A percentile compares a stretch with the other conserved stretches of the same genome.
phyloP scores from a whole-genome alignment of 2,888 invertebrate genomes.

The Laspeyria flexula region DNA sequence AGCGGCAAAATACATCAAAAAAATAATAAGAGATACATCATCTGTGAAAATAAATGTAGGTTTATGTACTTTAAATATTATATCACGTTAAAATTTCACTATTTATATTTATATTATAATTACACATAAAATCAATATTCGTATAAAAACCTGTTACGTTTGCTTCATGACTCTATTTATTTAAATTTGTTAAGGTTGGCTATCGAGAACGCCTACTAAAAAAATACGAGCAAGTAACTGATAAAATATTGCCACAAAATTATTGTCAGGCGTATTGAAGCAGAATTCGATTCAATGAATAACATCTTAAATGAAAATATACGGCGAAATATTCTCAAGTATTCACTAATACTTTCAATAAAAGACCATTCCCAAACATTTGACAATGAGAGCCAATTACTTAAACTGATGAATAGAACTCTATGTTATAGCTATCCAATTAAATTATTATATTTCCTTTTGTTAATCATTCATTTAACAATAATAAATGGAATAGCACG shows the following conservation, averaged over 20 bases:
- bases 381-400: constrained; percentile 20
- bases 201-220: constrained; percentile 19
- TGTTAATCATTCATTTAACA: constrained; percentile 1
- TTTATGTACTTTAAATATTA: too few species aligned
- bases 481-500: constrained; percentile 6
- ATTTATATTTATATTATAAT: too few species aligned
- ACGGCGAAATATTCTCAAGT: not conserved
- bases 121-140: too few species aligned
- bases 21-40: too few species aligned
- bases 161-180: too few species aligned
- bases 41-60: too few species aligned
- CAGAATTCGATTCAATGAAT: not conserved
- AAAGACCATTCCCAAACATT: constrained; percentile 2
- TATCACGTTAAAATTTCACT: too few species aligned
- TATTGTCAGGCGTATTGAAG: constrained; percentile 20
- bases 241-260: constrained; percentile 24
- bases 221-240: not conserved
- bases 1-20: too few species aligned
- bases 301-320: constrained; percentile 2
- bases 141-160: too few species aligned
- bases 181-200: not conserved
- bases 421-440: constrained; percentile 9
- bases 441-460: constrained; percentile 12
- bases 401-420: constrained; percentile 9
- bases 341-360: constrained; percentile 13